Evolutionary conservation across 1,140 invertebrate species (phyloP), one percentile per base, ranked within the genome.

Genomic region (Argopecten irradians): DNA sequence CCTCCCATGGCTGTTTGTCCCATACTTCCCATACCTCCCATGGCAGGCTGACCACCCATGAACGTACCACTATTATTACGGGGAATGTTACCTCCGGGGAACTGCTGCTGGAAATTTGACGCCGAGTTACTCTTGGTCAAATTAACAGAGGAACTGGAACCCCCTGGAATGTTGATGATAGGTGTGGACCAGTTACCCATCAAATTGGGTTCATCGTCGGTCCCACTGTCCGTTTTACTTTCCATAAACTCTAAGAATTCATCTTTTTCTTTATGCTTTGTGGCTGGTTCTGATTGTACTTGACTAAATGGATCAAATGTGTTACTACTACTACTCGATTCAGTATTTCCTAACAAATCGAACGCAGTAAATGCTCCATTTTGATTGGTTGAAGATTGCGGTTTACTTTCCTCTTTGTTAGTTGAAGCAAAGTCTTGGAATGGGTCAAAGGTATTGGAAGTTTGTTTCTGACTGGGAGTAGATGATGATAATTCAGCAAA

Each of bases 101-200:
- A 83, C 41, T 84, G 36, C 82, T 87, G 85, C 46, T 82, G 83
- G 46, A 90, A 46, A 86, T 91, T 92, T 28, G 92, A 90, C 36
- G 89, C 89, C n/a, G 92, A 92, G 41, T 71, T 90, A 86, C 91
- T 92, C 33, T 91, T 82, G 71, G 88, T 86, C 55, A 92, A 43
- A 85, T 90, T 92, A 33, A 89, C 86, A 88, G 86, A 85, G 32
- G 90, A 91, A 82, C 84, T 86, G 11, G 87, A 85, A 19, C 84
- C 55, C 34, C 85, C 86, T 19, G 89, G 88, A 90, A 91, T 88
- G 46, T 88, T 91, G 16, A 82, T 33, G 19, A 55, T 87, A n/a
- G 84, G 55, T 34, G 88, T 83, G 19, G 85, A 88, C 95, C 95
- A 95, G 82, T 90, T 91, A 13, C 94, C 94, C 89, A 95, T 93